These are phyloP conservation scores for Platygyra sinensis DNA, from an alignment of 64 coral and sea anemone genomes.

Conservation along the genomic window DNA sequence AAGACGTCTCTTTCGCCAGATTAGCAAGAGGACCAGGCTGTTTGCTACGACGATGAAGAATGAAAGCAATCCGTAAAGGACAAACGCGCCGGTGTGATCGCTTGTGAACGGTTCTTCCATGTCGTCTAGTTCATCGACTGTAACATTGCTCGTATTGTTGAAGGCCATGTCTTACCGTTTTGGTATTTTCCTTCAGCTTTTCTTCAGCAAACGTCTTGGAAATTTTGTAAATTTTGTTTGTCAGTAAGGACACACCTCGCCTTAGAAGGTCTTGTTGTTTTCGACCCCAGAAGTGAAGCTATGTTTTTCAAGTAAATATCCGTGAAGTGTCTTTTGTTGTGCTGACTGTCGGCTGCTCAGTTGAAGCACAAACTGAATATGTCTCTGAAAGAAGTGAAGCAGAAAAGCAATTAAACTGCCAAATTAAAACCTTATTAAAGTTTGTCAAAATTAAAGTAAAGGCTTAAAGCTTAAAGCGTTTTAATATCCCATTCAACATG, in stretches of 20 bases:
- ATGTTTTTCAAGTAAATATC: background rate
- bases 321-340: background rate
- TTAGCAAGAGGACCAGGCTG: constrained; percentile 7
- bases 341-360: background rate
- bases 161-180: background rate
- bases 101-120: background rate
- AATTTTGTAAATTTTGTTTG: background rate
- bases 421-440: background rate
- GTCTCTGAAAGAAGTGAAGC: background rate
- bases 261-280: background rate
- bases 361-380: background rate
- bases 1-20: constrained; percentile 25
- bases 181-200: background rate
- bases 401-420: background rate
- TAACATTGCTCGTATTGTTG: background rate
- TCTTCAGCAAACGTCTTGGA: background rate
- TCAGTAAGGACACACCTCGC: background rate
- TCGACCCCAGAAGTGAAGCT: no score
- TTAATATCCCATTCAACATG: background rate
- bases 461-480: no score
- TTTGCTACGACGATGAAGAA: constrained; percentile 41
- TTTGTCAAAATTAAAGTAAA: no score
- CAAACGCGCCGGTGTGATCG: background rate
- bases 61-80: constrained; percentile 31
- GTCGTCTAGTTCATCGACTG: background rate